Evolutionary conservation across 2,113 vertebrate species (phyloP).

Genomic region (Takifugu flavidus): DNA sequence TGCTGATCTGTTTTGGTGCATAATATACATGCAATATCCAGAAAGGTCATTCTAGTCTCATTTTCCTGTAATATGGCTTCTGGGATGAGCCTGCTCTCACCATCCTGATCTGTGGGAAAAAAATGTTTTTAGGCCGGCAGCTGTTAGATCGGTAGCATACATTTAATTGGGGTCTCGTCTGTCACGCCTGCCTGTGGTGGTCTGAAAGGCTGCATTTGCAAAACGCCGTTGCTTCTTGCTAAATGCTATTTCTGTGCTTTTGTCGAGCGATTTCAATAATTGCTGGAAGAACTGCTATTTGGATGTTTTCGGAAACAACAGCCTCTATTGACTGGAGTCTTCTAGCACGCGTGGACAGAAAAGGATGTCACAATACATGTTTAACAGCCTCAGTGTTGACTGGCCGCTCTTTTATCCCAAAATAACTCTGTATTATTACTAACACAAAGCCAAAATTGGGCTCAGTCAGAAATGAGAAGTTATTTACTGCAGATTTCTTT

Average conservation of each 20-base stretch:
- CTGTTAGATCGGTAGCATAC: conserved; percentile 28
- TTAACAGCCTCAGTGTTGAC: too few relatives aligned
- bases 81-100: conserved; percentile 30
- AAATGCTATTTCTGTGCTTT: neutral
- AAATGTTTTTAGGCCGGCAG: conserved; percentile 50
- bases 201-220: neutral
- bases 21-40: too few relatives aligned
- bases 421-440: too few relatives aligned
- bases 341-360: too few relatives aligned
- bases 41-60: conserved; percentile 22
- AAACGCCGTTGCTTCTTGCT: neutral
- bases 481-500: too few relatives aligned
- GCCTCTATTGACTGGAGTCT: too few relatives aligned
- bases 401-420: too few relatives aligned
- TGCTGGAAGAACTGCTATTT: too few relatives aligned
- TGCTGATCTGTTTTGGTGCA: conserved; percentile 20
- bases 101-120: conserved; percentile 37
- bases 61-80: conserved; percentile 34
- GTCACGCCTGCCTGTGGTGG: conserved; percentile 3
- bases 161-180: conserved; percentile 31
- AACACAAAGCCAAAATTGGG: too few relatives aligned
- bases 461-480: too few relatives aligned
- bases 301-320: too few relatives aligned
- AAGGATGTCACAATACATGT: too few relatives aligned
- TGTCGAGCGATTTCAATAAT: neutral